Evolutionary conservation across 2,888 invertebrate species (phyloP), one percentile per base, ranked within the genome.

Genomic region (Labia minor): DNA sequence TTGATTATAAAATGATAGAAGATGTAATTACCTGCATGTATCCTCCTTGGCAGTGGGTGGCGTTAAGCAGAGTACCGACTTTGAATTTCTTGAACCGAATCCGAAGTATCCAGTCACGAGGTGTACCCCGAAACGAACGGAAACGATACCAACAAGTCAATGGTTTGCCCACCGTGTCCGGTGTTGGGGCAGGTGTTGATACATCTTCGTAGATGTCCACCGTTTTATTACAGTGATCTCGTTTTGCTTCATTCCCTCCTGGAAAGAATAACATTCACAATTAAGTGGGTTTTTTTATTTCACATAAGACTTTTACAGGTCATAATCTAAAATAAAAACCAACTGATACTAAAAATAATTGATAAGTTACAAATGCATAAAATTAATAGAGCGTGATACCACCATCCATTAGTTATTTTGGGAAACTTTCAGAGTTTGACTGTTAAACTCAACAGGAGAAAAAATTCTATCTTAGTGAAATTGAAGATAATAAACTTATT

Each of bases 161-260:
- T 1, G 93, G 90, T 72, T 90, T 86, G 4, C 92, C 92, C 74
- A 88, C 86, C 77, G 90, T 93, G 71, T 87, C 86, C 37, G 86
- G 81, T 61, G 87, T 91, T 77, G 94, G 88, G 71, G 90, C 89
- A 21, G 94, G 94, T 70, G 90, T 92, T 19, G 90, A 87, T 63
- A 95, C 91, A 75, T 93, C 92, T 76, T 94, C 93, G 79, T 93
- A 93, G 71, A 94, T 91, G 75, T 93, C 93, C 72, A 94, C 93
- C 11, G 94, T 94, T 79, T 93, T 93, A 80, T 94, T 94, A 80
- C 94, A 95, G 76, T 92, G 91, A 79, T 92, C 92, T 73, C 90
- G 85, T 76, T 87, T 87, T 67, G 84, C 82, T 73, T 86, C 87
- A 77, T 16, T 49, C n/a, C 49, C 49, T 49, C 49, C 49, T 49